These are phyloP conservation scores for Hipposideros larvatus DNA, from an alignment of 2,797 vertebrate species.

Conservation along the genomic window DNA sequence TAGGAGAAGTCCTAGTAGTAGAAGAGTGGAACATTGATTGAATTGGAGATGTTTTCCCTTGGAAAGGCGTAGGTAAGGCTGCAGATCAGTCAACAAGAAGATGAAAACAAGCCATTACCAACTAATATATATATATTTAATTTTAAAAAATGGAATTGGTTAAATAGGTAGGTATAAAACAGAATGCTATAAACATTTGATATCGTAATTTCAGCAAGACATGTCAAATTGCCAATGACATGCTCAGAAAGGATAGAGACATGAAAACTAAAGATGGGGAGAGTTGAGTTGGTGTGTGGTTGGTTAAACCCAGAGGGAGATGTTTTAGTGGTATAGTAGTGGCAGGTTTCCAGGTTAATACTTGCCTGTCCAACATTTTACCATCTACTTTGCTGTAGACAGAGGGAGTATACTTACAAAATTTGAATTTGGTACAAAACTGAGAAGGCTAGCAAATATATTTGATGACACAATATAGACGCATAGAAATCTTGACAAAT, in stretches of 20 bases:
- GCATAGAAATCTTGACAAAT: conserved; percentile 12
- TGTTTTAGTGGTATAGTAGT: too few relatives aligned
- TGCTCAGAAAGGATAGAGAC: not conserved
- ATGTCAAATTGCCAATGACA: not conserved
- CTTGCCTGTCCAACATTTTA: not conserved
- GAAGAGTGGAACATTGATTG: not conserved
- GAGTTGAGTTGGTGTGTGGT: not conserved
- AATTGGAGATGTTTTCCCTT: not conserved
- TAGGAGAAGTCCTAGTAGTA: not conserved
- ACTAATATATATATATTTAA: not conserved
- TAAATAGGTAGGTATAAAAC: not conserved
- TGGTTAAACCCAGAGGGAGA: not conserved
- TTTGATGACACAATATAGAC: not conserved
- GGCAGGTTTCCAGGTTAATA: not conserved
- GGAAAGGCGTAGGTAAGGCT: not conserved
- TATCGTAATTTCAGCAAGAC: not conserved
- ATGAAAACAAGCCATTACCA: not conserved
- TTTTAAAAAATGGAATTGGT: not conserved
- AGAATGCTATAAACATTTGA: not conserved
- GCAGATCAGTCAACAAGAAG: not conserved
- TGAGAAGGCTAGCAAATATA: not conserved
- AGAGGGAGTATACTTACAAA: not conserved
- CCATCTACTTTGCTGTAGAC: not conserved
- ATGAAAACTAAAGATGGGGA: not conserved
- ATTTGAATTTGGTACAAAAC: not conserved